A percentile compares a stretch with the other conserved stretches of the same genome.
Evolutionary conservation across 2,113 vertebrate genomes (phyloP).

Genomic region (Nibea coibor): DNA sequence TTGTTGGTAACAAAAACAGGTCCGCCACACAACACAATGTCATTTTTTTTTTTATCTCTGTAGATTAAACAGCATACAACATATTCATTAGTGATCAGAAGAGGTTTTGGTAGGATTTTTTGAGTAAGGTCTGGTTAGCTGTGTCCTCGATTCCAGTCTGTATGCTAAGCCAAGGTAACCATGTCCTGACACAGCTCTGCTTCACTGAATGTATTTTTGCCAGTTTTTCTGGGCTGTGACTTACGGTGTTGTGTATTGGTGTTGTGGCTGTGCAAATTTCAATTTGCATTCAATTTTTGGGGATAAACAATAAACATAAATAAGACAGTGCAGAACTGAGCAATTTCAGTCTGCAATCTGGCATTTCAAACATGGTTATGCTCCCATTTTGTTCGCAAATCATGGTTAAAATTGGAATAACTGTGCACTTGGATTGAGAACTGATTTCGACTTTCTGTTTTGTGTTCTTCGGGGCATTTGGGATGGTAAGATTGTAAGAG

Average conservation of each 20-base stretch:
- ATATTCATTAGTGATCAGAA: too few relatives aligned
- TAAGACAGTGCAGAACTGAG: neutral
- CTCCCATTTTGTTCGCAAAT: neutral
- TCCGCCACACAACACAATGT: too few relatives aligned
- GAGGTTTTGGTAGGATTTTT: too few relatives aligned
- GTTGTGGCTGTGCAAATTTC: neutral
- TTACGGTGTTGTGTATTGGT: too few relatives aligned
- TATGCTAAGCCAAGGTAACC: too few relatives aligned
- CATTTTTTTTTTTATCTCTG: too few relatives aligned
- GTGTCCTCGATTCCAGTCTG: too few relatives aligned
- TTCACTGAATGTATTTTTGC: too few relatives aligned
- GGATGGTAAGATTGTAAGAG: neutral
- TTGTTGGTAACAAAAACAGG: too few relatives aligned
- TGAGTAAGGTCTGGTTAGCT: too few relatives aligned
- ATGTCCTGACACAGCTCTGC: too few relatives aligned
- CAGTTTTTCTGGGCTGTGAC: neutral
- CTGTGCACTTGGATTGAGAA: neutral
- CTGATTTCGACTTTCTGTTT: slow-evolving; percentile 15
- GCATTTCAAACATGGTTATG: neutral
- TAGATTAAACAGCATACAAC: too few relatives aligned
- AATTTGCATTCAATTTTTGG: neutral
- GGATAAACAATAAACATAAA: neutral
- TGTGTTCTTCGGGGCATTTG: neutral
- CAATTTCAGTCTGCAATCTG: neutral
- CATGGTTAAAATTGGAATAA: neutral